Conservation (phyloP, 2,113 vertebrate genomes). For the Archilochus colubris region DNA sequence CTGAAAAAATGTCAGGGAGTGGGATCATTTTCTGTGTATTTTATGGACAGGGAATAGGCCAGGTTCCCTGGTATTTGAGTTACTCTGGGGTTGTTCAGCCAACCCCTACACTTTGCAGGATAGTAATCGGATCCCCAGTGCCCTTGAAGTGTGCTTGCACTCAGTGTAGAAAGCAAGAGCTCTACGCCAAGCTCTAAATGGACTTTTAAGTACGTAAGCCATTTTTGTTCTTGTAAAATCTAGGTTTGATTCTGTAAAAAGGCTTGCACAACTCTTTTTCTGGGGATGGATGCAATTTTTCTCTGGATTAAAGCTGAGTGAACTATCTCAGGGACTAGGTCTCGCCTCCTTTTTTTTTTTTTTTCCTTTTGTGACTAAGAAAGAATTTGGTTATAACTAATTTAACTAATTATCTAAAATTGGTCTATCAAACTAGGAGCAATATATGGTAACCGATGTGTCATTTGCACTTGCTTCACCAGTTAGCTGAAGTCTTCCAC, state of each 20-base stretch:
- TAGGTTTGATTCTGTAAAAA: conserved; percentile 59
- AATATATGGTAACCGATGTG: not conserved
- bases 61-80: conserved; percentile 72
- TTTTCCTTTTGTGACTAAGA: not conserved
- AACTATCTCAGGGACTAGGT: not conserved
- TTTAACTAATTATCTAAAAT: not conserved
- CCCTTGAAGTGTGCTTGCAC: conserved; percentile 72
- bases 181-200: conserved; percentile 65
- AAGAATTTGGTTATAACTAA: not conserved
- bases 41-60: conserved; percentile 72
- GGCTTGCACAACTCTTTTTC: conserved; percentile 31
- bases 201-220: conserved; percentile 64
- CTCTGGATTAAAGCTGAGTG: not conserved
- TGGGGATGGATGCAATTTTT: conserved; percentile 24
- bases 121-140: conserved; percentile 72
- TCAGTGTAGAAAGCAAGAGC: conserved; percentile 54
- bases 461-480: not conserved
- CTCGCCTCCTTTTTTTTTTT: not conserved
- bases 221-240: conserved; percentile 68
- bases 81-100: conserved; percentile 64
- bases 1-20: conserved; percentile 75
- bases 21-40: conserved; percentile 74
- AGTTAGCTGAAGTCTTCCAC: not conserved
- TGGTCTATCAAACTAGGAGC: not conserved
- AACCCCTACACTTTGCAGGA: conserved; percentile 67